A percentile compares a stretch with the other conserved stretches of the same genome.
phyloP scores from a whole-genome alignment of 2,113 vertebrate genomes.

The Heloderma charlesbogerti region DNA sequence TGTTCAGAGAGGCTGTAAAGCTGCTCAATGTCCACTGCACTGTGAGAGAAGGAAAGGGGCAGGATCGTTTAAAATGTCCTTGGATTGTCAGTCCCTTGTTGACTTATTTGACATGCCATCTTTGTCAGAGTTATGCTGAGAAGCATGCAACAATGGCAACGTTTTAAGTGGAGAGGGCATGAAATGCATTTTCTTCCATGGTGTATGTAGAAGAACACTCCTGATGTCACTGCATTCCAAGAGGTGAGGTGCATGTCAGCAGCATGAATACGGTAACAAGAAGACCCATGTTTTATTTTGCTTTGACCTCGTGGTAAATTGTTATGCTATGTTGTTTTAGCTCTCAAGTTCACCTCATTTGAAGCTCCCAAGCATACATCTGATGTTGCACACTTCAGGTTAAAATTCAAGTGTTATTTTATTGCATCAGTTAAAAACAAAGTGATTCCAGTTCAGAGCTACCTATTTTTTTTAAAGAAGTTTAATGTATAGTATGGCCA shows the following conservation, averaged over 20 bases:
- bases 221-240: not conserved
- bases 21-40: not conserved
- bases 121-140: not conserved
- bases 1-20: not conserved
- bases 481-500: slow-evolving; percentile 31
- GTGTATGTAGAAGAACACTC: not conserved
- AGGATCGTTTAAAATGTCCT: fast-evolving
- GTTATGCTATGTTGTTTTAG: not conserved
- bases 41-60: not conserved
- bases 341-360: not conserved
- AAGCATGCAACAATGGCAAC: not conserved
- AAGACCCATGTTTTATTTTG: not conserved
- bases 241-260: slow-evolving; percentile 19
- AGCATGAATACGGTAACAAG: not conserved
- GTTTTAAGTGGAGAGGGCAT: not conserved
- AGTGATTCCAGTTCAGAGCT: slow-evolving; percentile 31
- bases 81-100: not conserved
- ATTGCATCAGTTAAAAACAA: slow-evolving; percentile 24
- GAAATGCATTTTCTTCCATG: fast-evolving
- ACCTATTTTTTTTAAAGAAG: slow-evolving; percentile 27
- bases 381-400: slow-evolving; percentile 19
- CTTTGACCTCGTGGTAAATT: not conserved
- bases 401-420: slow-evolving; percentile 35
- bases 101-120: not conserved
- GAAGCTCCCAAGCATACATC: not conserved